phyloP scores from a whole-genome alignment of 2,797 vertebrate genomes.

The Urosaurus nigricauda region DNA sequence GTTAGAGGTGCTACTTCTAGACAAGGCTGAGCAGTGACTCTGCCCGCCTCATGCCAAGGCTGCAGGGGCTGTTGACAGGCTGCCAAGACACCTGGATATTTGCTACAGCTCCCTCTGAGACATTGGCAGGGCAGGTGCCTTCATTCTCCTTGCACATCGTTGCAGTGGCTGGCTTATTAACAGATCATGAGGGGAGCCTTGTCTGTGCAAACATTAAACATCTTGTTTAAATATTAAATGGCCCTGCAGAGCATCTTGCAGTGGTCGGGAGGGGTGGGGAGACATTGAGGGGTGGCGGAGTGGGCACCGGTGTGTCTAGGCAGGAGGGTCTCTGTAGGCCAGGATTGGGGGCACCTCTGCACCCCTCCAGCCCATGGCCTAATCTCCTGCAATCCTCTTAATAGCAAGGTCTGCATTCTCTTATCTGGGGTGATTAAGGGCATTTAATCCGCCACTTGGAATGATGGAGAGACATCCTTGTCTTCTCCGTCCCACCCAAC shows the following conservation, averaged over 20 bases:
- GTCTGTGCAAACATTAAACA: constrained; percentile 11
- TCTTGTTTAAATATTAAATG: constrained; percentile 39
- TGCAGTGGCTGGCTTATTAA: neutral
- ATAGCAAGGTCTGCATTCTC: neutral
- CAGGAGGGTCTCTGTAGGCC: no score
- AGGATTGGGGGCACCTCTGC: no score
- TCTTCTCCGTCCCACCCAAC: neutral
- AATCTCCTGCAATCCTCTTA: neutral
- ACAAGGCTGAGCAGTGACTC: neutral
- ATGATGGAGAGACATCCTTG: no score
- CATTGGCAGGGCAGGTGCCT: neutral
- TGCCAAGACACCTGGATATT: neutral
- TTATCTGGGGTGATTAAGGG: neutral
- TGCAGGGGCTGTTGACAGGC: no score
- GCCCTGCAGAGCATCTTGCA: neutral
- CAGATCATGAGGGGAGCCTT: neutral
- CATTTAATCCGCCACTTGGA: neutral
- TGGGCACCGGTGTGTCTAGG: neutral
- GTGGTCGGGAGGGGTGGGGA: neutral
- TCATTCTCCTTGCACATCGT: neutral
- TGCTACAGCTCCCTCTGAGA: neutral
- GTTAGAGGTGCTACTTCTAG: neutral
- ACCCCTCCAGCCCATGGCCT: neutral
- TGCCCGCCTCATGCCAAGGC: neutral
- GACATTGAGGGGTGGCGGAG: fast-evolving